phyloP scores from a whole-genome alignment of 2,113 vertebrate genomes.

The Anthoscopus minutus region DNA sequence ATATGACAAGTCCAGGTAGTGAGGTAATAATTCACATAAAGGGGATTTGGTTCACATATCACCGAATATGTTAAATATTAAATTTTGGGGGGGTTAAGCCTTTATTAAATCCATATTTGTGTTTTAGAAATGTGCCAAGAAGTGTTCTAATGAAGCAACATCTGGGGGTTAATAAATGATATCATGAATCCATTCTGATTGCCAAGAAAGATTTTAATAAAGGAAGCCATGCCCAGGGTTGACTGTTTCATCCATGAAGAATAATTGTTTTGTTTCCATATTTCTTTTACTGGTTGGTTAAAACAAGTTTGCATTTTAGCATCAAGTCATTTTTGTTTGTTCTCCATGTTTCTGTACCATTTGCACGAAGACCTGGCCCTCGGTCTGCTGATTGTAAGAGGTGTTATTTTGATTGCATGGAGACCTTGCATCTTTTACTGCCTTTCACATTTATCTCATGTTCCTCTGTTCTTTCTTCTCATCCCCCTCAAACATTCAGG shows the following conservation, averaged over 20 bases:
- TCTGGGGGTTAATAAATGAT: conserved; percentile 59
- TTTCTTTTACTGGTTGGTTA: conserved; percentile 17
- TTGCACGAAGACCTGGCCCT: not conserved
- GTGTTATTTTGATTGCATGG: not conserved
- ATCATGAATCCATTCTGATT: conserved; percentile 44
- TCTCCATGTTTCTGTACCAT: not conserved
- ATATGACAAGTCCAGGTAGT: conserved; percentile 48
- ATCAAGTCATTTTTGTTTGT: not conserved
- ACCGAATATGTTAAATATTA: conserved; percentile 51
- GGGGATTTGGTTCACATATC: conserved; percentile 30
- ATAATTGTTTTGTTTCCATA: conserved; percentile 30
- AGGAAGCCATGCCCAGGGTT: conserved; percentile 25
- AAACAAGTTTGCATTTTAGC: not conserved
- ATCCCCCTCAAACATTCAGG: conserved; percentile 27
- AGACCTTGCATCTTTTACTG: not conserved
- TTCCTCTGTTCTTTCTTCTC: not conserved
- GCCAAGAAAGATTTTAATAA: conserved; percentile 56
- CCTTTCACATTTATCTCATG: not conserved
- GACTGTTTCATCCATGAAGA: conserved; percentile 1
- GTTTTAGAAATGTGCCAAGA: conserved; percentile 45
- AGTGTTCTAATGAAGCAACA: conserved; percentile 55
- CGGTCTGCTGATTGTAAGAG: not conserved
- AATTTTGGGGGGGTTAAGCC: not conserved
- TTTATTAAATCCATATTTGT: conserved; percentile 63
- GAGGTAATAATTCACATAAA: conserved; percentile 51